Conservation (phyloP, 23 tunicate genomes). For the Styela plicata region DNA sequence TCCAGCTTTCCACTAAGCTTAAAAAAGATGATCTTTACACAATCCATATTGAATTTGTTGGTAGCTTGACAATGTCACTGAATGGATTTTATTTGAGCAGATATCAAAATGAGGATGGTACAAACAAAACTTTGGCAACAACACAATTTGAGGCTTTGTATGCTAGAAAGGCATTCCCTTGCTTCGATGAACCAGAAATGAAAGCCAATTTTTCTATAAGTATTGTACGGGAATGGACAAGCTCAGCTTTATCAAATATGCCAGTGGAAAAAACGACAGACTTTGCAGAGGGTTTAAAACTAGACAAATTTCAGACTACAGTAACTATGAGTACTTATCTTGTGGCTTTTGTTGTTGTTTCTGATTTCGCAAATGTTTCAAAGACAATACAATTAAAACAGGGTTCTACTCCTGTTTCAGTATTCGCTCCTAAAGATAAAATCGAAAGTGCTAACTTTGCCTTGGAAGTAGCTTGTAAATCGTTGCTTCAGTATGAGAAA, state of each 20-base stretch:
- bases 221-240: slow-evolving; percentile 45
- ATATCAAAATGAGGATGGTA: slow-evolving; percentile 49
- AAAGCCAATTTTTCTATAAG: slow-evolving; percentile 68
- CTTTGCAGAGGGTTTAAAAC: slow-evolving; percentile 4
- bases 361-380: slow-evolving; percentile 50
- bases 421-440: slow-evolving; percentile 66
- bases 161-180: slow-evolving; percentile 93
- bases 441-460: slow-evolving; percentile 62
- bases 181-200: slow-evolving; percentile 91
- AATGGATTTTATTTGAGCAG: slow-evolving; percentile 82
- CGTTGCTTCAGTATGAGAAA: slow-evolving; percentile 51
- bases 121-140: slow-evolving; percentile 59
- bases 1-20: slow-evolving; percentile 26
- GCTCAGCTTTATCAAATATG: slow-evolving; percentile 71
- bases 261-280: slow-evolving; percentile 41
- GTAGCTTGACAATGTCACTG: slow-evolving; percentile 43
- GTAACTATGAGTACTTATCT: slow-evolving; percentile 86
- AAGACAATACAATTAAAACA: not conserved
- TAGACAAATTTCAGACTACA: slow-evolving; percentile 43
- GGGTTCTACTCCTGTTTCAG: slow-evolving; percentile 42
- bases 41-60: slow-evolving; percentile 43
- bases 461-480: slow-evolving; percentile 39
- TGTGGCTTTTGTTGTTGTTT: slow-evolving; percentile 59
- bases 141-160: slow-evolving; percentile 79
- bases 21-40: slow-evolving; percentile 26